Evolutionary conservation across 2,113 vertebrate genomes (phyloP), one percentile per base, ranked within the genome.

Genomic region (Notothenia coriiceps): DNA sequence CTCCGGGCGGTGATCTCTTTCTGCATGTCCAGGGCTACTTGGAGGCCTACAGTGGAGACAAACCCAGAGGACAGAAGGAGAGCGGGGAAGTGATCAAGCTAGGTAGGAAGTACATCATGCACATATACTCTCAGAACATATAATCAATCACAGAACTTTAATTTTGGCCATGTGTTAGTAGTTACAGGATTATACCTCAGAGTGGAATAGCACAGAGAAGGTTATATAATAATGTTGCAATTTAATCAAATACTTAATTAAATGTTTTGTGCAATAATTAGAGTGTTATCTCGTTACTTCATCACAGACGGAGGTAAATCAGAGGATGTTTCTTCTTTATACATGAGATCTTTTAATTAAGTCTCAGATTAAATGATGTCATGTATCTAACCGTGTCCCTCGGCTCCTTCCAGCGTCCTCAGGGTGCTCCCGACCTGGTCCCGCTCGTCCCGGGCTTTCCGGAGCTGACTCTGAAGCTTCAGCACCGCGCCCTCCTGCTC

Each of bases 21-120:
- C 93, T 98, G 96, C 96, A 97, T 96, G 74, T 95, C 91, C 86
- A 93, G 79, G 57, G 97, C 96, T 85, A 95, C 93, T 90, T 95
- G 95, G 85, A 96, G 82, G 79, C 96, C 97, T 97, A 75, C 22
- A 17, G 29, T 1, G n/a, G n/a, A 51, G 17, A 29, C 17, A 70
- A 50, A 74, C 1, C 52, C 40, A 62, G 3, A 7, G 29, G 47
- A 60, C 10, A 60, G 29, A 29, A 1, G 47, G 20, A 79, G 13
- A 40, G 44, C 62, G 46, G 10, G 18, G 44, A 61, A 47, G 56
- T 43, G 9, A 77, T 18, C 35, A 40, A 40, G 35, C 10, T 25
- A 44, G 6, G 9, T 18, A 64, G 25, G 56, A n/a, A 40, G 44
- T 49, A 33, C 40, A 57, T 47, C 43, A 47, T 70, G 25, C n/a